phyloP scores from a whole-genome alignment of 2,888 invertebrate genomes.

The Dicranocentrus wangi region DNA sequence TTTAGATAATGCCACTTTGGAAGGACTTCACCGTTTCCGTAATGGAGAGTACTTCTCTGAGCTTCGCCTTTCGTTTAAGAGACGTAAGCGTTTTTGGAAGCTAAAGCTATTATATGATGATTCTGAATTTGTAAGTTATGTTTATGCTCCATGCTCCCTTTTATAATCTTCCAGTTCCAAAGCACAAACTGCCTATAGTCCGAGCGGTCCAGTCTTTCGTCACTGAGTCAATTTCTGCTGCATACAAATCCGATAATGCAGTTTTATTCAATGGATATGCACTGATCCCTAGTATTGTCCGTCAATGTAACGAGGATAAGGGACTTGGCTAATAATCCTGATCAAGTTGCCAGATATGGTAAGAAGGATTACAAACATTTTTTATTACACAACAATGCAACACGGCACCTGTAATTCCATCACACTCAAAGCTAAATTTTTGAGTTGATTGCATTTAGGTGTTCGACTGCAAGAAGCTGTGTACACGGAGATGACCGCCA shows the following conservation, averaged over 20 bases:
- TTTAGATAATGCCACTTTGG: background rate
- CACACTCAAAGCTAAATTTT: background rate
- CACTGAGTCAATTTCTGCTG: background rate
- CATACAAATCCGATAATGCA: background rate
- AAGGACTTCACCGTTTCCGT: background rate
- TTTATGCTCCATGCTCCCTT: too few species aligned
- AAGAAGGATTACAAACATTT: background rate
- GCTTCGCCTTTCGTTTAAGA: background rate
- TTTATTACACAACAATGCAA: too few species aligned
- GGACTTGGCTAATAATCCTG: background rate
- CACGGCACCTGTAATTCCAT: background rate
- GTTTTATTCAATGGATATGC: slow-evolving; percentile 15
- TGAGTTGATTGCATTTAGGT: background rate
- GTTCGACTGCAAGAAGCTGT: slow-evolving; percentile 28
- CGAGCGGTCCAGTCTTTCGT: slow-evolving; percentile 16
- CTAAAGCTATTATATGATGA: too few species aligned
- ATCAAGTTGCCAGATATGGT: slow-evolving; percentile 31
- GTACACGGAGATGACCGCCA: slow-evolving; percentile 2
- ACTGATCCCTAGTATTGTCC: background rate
- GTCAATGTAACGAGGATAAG: background rate
- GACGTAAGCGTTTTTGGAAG: slow-evolving; percentile 4
- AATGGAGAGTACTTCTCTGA: slow-evolving; percentile 9
- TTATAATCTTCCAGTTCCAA: too few species aligned
- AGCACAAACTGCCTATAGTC: slow-evolving; percentile 1
- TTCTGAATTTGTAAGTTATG: too few species aligned